phyloP scores from a whole-genome alignment of 2,888 invertebrate species.

The Tiliacea aurago region DNA sequence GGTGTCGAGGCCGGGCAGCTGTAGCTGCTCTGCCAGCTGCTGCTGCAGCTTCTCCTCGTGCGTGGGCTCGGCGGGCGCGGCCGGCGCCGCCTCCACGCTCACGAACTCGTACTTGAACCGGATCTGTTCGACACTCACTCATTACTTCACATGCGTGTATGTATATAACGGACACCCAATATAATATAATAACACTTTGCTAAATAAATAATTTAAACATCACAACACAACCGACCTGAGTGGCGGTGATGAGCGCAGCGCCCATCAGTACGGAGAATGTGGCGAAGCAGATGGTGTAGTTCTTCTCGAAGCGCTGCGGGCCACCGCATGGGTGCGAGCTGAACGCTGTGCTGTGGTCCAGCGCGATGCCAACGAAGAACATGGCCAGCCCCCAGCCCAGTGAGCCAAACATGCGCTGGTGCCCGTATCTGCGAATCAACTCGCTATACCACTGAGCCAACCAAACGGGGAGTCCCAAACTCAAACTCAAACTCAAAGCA shows the following conservation, averaged over 20 bases:
- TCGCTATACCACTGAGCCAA: background rate
- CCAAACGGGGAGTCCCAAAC: too few species aligned
- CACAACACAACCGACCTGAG: slow-evolving; percentile 91
- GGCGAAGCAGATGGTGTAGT: slow-evolving; percentile 99
- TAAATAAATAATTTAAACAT: background rate
- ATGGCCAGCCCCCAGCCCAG: slow-evolving; percentile 99
- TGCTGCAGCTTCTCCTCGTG: slow-evolving; percentile 95
- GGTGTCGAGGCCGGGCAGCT: slow-evolving; percentile 94
- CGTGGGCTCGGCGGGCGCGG: slow-evolving; percentile 90
- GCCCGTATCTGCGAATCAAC: slow-evolving; percentile 93
- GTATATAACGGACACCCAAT: background rate
- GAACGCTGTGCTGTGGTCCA: slow-evolving; percentile 99
- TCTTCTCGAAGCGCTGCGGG: slow-evolving; percentile 97
- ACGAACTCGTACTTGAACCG: slow-evolving; percentile 92
- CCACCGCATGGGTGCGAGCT: slow-evolving; percentile 97
- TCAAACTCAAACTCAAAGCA: too few species aligned
- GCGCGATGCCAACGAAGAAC: slow-evolving; percentile 99
- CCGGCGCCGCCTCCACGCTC: slow-evolving; percentile 89
- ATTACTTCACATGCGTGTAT: background rate
- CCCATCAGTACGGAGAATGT: slow-evolving; percentile 99
- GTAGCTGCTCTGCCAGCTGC: slow-evolving; percentile 95
- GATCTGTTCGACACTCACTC: slow-evolving; percentile 78
- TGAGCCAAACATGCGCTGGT: slow-evolving; percentile 99
- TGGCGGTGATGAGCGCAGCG: slow-evolving; percentile 97
- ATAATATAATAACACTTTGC: background rate